phyloP scores from a whole-genome alignment of 2,888 invertebrate genomes.

The Diaperis boleti region DNA sequence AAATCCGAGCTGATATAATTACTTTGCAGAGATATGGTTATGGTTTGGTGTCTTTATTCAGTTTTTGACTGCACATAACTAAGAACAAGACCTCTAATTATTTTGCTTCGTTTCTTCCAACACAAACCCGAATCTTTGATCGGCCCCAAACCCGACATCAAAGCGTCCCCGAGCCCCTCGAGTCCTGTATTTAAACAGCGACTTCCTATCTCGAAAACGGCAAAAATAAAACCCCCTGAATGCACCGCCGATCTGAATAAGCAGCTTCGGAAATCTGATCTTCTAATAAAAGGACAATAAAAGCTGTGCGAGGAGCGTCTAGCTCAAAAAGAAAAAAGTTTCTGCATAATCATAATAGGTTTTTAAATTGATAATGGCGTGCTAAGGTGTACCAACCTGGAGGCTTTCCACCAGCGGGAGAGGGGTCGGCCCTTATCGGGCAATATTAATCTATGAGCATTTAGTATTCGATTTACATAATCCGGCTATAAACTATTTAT shows the following conservation, averaged over 20 bases:
- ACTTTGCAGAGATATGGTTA: too few relatives aligned
- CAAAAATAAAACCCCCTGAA: slow-evolving; percentile 19
- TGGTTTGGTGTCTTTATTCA: too few relatives aligned
- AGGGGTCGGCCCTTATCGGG: slow-evolving; percentile 49
- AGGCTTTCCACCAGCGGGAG: slow-evolving; percentile 56
- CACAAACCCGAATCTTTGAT: neutral
- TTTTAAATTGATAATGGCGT: slow-evolving; percentile 47
- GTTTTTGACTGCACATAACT: too few relatives aligned
- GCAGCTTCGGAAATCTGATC: slow-evolving; percentile 52
- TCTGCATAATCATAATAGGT: slow-evolving; percentile 14
- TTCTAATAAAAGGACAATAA: slow-evolving; percentile 48
- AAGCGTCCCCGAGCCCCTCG: slow-evolving; percentile 14
- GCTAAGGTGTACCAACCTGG: slow-evolving; percentile 56
- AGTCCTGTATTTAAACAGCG: slow-evolving; percentile 23
- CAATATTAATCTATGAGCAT: slow-evolving; percentile 51
- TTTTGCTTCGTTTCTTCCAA: too few relatives aligned
- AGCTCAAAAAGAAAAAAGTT: slow-evolving; percentile 11
- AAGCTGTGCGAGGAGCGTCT: neutral
- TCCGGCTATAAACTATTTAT: slow-evolving; percentile 52
- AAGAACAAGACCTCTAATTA: too few relatives aligned
- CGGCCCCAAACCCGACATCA: slow-evolving; percentile 7
- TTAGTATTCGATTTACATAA: slow-evolving; percentile 51
- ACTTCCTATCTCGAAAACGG: slow-evolving; percentile 33
- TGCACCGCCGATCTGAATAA: slow-evolving; percentile 26
- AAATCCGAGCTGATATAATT: too few relatives aligned